A percentile compares a stretch with the other conserved stretches of the same genome.
Conservation (phyloP, 2,113 vertebrate species). For the Castor canadensis region DNA sequence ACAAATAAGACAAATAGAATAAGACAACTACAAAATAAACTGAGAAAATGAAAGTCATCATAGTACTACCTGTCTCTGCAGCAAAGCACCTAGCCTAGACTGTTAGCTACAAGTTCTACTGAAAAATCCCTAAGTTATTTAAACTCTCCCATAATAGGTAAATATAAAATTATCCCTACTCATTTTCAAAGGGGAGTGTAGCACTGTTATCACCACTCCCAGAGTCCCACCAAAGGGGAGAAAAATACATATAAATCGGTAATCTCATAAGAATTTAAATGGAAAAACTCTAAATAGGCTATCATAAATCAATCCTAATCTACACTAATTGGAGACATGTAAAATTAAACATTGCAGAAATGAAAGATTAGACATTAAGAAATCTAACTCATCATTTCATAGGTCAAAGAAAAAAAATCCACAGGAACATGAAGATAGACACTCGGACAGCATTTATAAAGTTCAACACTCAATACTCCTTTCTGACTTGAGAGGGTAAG, state of each 20-base stretch:
- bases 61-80: background rate
- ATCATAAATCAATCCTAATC: background rate
- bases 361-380: background rate
- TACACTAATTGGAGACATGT: background rate
- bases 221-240: background rate
- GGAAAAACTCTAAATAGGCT: background rate
- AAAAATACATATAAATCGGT: background rate
- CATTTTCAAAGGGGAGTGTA: background rate
- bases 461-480: background rate
- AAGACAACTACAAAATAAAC: background rate
- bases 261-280: slow-evolving; percentile 8
- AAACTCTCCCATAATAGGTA: background rate
- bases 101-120: background rate
- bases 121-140: slow-evolving; percentile 6
- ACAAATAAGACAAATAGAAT: background rate
- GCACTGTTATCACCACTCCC: background rate
- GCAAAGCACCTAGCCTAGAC: background rate
- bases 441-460: slow-evolving; percentile 4
- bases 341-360: background rate
- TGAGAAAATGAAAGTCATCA: background rate
- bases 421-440: background rate
- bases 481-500: background rate
- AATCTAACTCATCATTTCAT: background rate
- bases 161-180: background rate
- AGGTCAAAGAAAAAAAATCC: background rate